Conservation (phyloP, 2,797 vertebrate genomes). For the Rousettus madagascariensis region DNA sequence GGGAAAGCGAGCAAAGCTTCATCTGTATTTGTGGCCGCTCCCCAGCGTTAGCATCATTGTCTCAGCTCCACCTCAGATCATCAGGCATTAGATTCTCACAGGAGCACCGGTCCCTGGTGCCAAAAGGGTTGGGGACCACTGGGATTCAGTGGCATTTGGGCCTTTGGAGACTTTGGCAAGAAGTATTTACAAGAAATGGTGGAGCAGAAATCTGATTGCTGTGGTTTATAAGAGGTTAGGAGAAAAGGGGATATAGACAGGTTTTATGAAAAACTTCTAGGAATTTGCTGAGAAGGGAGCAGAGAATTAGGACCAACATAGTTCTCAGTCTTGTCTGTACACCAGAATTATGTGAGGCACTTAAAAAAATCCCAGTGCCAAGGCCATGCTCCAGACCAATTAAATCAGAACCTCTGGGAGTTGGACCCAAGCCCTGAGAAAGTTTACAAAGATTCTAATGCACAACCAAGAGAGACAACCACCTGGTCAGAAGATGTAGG, state of each 20-base stretch:
- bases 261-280: not conserved
- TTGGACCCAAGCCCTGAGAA: not conserved
- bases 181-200: not conserved
- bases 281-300: not conserved
- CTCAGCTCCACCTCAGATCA: too few species aligned
- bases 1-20: too few species aligned
- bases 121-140: too few species aligned
- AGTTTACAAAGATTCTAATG: not conserved
- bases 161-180: not conserved
- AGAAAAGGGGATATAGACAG: not conserved
- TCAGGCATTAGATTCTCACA: too few species aligned
- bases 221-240: not conserved
- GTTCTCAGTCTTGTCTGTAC: not conserved
- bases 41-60: too few species aligned
- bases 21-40: too few species aligned
- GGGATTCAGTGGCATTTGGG: not conserved
- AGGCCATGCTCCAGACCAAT: not conserved
- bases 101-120: too few species aligned
- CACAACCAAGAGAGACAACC: not conserved
- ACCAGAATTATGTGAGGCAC: not conserved
- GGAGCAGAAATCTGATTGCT: not conserved
- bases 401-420: not conserved
- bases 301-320: not conserved
- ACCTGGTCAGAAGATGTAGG: not conserved
- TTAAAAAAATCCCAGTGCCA: not conserved